phyloP scores from a whole-genome alignment of 1,140 invertebrate genomes.

The Danaus plexippus region DNA sequence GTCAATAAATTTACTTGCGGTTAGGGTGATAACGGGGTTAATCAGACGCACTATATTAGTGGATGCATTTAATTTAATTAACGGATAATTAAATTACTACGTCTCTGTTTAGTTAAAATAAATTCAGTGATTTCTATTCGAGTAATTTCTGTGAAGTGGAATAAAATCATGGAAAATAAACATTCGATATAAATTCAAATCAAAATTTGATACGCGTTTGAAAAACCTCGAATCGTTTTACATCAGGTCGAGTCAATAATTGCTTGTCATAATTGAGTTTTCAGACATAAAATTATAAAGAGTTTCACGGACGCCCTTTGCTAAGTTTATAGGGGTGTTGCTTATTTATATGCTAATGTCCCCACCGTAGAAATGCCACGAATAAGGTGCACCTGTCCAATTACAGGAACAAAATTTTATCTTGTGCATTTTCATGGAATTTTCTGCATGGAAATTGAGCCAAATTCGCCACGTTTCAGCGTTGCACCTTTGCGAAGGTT shows the following conservation, averaged over 20 bases:
- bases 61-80: too few species aligned
- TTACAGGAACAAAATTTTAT: conserved; percentile 59
- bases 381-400: conserved; percentile 57
- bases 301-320: conserved; percentile 36
- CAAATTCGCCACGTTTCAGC: conserved; percentile 33
- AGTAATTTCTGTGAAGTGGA: too few species aligned
- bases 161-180: too few species aligned
- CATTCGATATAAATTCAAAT: conserved; percentile 20
- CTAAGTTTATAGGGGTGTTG: conserved; percentile 38
- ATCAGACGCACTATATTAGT: too few species aligned
- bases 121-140: too few species aligned
- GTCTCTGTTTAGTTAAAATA: too few species aligned
- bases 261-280: conserved; percentile 63
- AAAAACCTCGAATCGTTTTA: conserved; percentile 35
- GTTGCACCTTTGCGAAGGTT: conserved; percentile 27
- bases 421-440: conserved; percentile 59
- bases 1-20: too few species aligned
- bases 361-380: conserved; percentile 30
- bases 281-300: conserved; percentile 60
- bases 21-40: too few species aligned
- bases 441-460: conserved; percentile 56
- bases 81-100: too few species aligned
- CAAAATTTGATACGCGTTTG: conserved; percentile 35
- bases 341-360: conserved; percentile 67
- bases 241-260: conserved; percentile 61